phyloP scores from a whole-genome alignment of 2,113 vertebrate species.

The Ovis canadensis region DNA sequence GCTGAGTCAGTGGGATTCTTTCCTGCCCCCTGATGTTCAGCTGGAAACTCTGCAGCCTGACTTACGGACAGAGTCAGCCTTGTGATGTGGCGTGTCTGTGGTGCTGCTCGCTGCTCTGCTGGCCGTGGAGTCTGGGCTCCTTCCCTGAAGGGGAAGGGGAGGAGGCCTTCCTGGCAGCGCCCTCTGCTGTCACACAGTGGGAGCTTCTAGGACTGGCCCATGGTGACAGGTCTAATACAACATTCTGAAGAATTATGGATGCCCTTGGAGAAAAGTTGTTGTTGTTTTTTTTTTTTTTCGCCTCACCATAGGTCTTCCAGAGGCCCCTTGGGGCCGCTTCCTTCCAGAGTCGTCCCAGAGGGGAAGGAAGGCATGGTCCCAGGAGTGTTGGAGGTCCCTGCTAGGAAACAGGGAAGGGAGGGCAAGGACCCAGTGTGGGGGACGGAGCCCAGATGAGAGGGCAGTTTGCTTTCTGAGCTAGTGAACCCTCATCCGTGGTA shows the following conservation, averaged over 20 bases:
- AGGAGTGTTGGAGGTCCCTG: background rate
- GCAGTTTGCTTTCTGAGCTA: background rate
- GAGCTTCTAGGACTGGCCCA: background rate
- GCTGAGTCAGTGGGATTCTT: background rate
- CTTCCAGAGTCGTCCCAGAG: background rate
- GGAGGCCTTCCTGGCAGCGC: background rate
- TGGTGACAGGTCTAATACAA: background rate
- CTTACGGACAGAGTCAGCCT: background rate
- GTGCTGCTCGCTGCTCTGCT: background rate
- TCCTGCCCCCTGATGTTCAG: background rate
- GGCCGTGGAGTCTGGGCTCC: background rate
- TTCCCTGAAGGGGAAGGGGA: background rate
- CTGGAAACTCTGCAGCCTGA: background rate
- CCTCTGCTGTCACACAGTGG: background rate
- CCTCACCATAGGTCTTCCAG: too few relatives aligned
- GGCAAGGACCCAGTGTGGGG: background rate
- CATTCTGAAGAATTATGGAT: background rate
- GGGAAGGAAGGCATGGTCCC: background rate
- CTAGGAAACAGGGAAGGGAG: background rate
- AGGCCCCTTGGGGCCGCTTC: background rate
- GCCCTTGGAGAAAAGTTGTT: background rate
- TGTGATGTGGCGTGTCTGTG: accelerated
- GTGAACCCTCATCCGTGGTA: background rate
- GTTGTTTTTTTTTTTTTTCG: background rate
- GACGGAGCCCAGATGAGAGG: background rate